Conservation (phyloP, 2,797 vertebrate species). For the Picus viridis region DNA sequence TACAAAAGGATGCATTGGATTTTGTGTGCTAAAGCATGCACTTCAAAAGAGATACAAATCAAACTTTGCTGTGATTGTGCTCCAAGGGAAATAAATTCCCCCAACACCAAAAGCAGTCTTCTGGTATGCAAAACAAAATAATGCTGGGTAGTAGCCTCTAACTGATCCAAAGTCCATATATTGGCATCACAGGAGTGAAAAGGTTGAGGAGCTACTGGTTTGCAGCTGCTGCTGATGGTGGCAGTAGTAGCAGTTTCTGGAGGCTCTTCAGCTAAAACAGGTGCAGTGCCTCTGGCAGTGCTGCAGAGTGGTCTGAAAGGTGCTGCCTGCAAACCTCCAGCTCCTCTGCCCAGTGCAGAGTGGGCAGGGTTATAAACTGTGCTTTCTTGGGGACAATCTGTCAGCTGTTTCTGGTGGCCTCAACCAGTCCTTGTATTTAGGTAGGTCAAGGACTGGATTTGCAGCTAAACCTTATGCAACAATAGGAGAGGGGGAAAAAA, state of each 20-base stretch:
- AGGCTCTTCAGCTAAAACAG: not conserved
- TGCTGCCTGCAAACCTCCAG: not conserved
- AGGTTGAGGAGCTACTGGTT: not conserved
- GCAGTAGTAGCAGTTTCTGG: not conserved
- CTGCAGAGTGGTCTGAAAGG: not conserved
- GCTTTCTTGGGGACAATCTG: not conserved
- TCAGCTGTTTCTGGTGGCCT: not conserved
- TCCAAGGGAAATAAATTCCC: not conserved
- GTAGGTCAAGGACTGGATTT: not conserved
- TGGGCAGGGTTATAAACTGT: not conserved
- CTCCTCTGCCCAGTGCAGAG: not conserved
- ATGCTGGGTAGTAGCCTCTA: not conserved
- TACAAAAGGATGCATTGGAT: constrained; percentile 16
- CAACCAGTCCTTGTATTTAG: not conserved
- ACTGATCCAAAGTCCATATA: not conserved
- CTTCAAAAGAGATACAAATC: not conserved
- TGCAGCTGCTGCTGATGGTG: not conserved
- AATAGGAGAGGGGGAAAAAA: not conserved
- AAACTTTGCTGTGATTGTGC: not conserved
- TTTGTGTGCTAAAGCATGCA: not conserved
- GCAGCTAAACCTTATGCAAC: not conserved
- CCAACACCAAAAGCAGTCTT: not conserved
- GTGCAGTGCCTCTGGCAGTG: not conserved
- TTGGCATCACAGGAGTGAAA: not conserved
- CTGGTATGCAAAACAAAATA: not conserved